phyloP scores from a whole-genome alignment of 2,888 invertebrate species.

The Arctia plantaginis region DNA sequence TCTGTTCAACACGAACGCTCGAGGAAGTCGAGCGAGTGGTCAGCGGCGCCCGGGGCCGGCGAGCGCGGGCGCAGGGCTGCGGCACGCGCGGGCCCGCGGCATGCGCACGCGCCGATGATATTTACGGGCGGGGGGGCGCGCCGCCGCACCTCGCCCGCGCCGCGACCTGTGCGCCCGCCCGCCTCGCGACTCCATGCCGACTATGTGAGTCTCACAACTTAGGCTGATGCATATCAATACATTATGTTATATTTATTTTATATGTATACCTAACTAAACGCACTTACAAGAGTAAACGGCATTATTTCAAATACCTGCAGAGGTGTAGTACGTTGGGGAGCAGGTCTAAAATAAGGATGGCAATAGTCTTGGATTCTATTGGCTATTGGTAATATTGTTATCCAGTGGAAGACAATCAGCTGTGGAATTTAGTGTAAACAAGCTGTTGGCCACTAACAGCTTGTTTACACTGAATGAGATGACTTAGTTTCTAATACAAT shows the following conservation, averaged over 20 bases:
- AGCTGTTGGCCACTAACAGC: not conserved
- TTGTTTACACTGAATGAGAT: no score
- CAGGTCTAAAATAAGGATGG: not conserved
- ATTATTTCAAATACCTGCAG: not conserved
- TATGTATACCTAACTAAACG: not conserved
- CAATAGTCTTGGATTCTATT: no score
- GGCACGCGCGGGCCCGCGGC: conserved; percentile 53
- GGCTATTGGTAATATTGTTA: conserved; percentile 5
- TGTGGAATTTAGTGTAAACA: conserved; percentile 15
- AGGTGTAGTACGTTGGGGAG: not conserved
- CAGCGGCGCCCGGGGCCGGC: conserved; percentile 58
- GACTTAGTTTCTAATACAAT: conserved; percentile 5
- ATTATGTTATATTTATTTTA: conserved; percentile 7
- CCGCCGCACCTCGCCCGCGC: conserved; percentile 81
- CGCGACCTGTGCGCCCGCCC: conserved; percentile 67
- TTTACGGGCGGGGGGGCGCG: conserved; percentile 86
- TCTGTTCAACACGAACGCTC: conserved; percentile 31
- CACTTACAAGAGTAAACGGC: not conserved
- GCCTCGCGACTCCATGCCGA: conserved; percentile 69
- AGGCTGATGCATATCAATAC: conserved; percentile 19
- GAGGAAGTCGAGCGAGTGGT: conserved; percentile 40
- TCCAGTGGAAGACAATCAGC: conserved; percentile 14
- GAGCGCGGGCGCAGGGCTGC: conserved; percentile 57
- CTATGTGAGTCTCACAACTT: conserved; percentile 66
- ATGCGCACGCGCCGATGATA: conserved; percentile 81